These are phyloP conservation scores for Oopsacas minuta DNA, from an alignment of 37 sponge, comb jelly and placozoan genomes.

Conservation along the genomic window DNA sequence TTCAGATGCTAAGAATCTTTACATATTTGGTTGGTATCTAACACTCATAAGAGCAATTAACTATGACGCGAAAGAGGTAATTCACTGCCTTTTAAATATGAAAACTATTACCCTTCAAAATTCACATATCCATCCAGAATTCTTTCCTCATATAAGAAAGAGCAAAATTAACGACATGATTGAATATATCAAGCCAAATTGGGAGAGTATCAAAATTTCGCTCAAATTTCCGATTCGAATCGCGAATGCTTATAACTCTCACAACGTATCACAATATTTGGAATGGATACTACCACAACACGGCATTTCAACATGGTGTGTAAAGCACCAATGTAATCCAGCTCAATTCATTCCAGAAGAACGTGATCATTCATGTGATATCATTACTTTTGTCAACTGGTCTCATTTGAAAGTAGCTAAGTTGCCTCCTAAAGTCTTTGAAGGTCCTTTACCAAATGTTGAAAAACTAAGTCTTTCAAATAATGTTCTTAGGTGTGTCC, in stretches of 20 bases:
- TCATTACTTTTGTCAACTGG: not conserved
- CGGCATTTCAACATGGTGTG: not conserved
- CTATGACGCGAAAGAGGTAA: not conserved
- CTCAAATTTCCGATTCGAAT: not conserved
- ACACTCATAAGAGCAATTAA: not conserved
- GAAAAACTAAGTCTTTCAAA: not conserved
- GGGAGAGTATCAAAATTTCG: not conserved
- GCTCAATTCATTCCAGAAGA: not conserved
- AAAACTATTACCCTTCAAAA: not conserved
- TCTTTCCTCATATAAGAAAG: not conserved
- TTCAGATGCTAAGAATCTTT: not conserved
- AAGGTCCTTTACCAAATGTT: not conserved
- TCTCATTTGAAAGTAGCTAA: not conserved
- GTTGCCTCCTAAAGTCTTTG: not conserved
- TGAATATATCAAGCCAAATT: not conserved
- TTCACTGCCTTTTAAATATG: not conserved
- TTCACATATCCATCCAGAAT: not conserved
- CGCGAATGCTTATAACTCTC: not conserved
- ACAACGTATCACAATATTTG: not conserved
- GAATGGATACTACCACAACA: not conserved
- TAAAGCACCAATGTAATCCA: not conserved
- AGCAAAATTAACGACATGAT: not conserved
- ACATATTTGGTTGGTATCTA: not conserved
- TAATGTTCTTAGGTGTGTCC: not conserved
- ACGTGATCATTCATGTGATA: not conserved